Evolutionary conservation across 2,113 vertebrate genomes (phyloP).

Genomic region (Pimephales promelas): DNA sequence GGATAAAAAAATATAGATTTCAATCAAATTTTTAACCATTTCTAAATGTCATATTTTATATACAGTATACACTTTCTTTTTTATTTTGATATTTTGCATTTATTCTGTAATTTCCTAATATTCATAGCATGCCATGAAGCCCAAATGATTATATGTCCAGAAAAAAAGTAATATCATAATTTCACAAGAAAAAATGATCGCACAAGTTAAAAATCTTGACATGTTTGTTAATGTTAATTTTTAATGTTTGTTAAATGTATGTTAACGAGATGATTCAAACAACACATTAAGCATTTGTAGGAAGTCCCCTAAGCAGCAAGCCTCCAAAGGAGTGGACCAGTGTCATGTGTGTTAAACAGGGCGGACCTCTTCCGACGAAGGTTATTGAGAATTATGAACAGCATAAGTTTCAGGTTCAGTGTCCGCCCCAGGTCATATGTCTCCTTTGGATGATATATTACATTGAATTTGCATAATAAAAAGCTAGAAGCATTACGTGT

Average conservation of each 20-base stretch:
- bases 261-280: background rate
- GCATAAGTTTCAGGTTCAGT: conserved; percentile 42
- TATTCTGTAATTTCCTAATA: background rate
- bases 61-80: background rate
- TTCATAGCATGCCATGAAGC: background rate
- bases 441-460: conserved; percentile 66
- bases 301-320: conserved; percentile 61
- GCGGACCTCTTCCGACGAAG: background rate
- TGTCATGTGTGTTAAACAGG: conserved; percentile 8
- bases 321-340: conserved; percentile 57
- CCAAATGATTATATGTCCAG: background rate
- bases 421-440: conserved; percentile 54
- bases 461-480: conserved; percentile 58
- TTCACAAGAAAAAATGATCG: background rate
- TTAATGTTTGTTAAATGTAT: too few species aligned
- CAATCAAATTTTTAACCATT: background rate
- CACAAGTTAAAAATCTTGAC: too few species aligned
- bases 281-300: conserved; percentile 11
- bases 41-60: background rate
- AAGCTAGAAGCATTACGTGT: background rate
- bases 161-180: background rate
- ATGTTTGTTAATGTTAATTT: background rate
- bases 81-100: background rate
- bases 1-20: background rate
- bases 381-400: conserved; percentile 43